Evolutionary conservation across 2,888 invertebrate species (phyloP), one percentile per base, ranked within the genome.

Genomic region (Ennomos fuscantarius): DNA sequence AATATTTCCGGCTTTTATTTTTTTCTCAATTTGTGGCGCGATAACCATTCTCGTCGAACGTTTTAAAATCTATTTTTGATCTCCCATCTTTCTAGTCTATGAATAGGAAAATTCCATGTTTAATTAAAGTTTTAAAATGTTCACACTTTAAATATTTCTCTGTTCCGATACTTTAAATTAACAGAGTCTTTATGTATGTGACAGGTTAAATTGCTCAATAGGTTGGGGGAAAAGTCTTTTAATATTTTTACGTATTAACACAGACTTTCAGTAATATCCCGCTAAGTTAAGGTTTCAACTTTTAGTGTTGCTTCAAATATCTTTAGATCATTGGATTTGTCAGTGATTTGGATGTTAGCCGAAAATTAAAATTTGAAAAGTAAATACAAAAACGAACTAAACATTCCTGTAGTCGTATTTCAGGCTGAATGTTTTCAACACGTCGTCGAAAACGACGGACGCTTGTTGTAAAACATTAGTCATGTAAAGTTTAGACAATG

Each of bases 401-500:
- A 58, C 57, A 60, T 63, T 33, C 37, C 36, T 59, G n/a, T 51
- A 42, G 51, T 47, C 47, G 51, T 41, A 47, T 37, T 48, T 41
- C 55, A 44, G 35, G 45, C 46, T 55, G 50, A 51, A 47, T 58
- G 59, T 54, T 62, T 24, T 58, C 62, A 59, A 68, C 66, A 62
- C 66, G 59, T 59, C 62, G 59, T 36, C 42, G 56, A 54, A 69
- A 42, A 49, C 39, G 45, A 64, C 62, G 45, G 48, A 49, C 56
- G 59, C 54, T 60, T 55, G 66, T 63, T 71, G 65, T 71, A 73
- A 75, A 72, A 70, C 73, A 80, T 80, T 74, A 79, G 68, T 79
- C 79, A 76, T 71, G 56, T 59, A 61, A 79, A 82, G 79, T 82
- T 79, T 77, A 72, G 74, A 80, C 79, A 76, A 76, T 76, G 75